Base-by-base conservation (phyloP, 2,888 invertebrate species). In the Eilema depressum region DNA sequence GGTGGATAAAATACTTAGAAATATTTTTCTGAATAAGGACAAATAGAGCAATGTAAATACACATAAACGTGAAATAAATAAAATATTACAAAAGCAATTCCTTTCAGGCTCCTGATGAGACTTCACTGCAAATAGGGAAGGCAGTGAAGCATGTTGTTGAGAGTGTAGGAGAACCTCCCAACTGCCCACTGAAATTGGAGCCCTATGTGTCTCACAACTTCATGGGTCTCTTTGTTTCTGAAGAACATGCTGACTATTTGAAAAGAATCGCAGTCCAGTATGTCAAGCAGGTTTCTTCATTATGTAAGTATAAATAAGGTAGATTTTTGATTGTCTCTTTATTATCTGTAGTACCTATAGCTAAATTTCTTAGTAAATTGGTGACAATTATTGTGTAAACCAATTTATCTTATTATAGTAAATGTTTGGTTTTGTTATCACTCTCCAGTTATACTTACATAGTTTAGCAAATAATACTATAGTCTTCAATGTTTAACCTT, bases 191-290 rank as follows among this genome's bases (percentile, higher is more conserved):
- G 8, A 96, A 96, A 83, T 91, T 98, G 66, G 98, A 98, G 89
- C 97, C 97, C 0, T 98, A 98, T 85, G 96, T 97, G 65, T 98
- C 98, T 37, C 97, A 97, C 25, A 98, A 98, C 91, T 99, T 98
- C 89, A 98, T 99, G 97, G 99, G 98, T 0, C 96, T 98, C 65
- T 98, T 98, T 92, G 97, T 98, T 3, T 97, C 97, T 20, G 98
- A 98, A 81, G 96, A 97, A 76, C 97, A 98, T 93, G 98, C 98
- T 0, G 97, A 97, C 79, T 97, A 97, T 89, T 94, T 98, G 70
- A 97, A 97, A 88, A 96, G 97, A 79, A 96, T 98, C 79, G 97
- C 98, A 3, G 95, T 97, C 81, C 97, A 97, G 86, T 98, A 97
- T 95, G 97, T 97, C 41, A 97, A 97, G 91, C 97, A 98, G 93